Percentiles rank a stretch among this genome's conserved stretches.
Evolutionary conservation across 2,113 vertebrate species (phyloP).

Genomic region (Cettia cetti): DNA sequence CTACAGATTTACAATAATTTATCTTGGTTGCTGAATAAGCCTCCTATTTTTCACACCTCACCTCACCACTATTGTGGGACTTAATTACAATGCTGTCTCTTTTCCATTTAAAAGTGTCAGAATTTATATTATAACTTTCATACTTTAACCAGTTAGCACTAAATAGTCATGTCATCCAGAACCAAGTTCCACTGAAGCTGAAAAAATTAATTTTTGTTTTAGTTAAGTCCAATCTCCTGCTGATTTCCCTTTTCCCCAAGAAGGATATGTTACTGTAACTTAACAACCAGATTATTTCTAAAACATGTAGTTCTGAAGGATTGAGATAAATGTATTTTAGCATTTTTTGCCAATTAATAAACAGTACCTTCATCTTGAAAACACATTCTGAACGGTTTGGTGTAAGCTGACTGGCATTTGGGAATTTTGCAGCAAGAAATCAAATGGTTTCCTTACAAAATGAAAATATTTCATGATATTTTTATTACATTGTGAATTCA

Average conservation of each 20-base stretch:
- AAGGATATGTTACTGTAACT: not conserved
- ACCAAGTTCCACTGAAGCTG: slow-evolving; percentile 36
- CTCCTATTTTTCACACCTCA: slow-evolving; percentile 45
- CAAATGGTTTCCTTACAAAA: not conserved
- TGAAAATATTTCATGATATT: not conserved
- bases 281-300: not conserved
- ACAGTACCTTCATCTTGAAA: not conserved
- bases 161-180: slow-evolving; percentile 57
- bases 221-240: not conserved
- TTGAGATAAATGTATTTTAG: not conserved
- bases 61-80: not conserved
- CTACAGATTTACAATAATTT: slow-evolving; percentile 15
- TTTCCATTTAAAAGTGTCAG: slow-evolving; percentile 67
- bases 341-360: not conserved
- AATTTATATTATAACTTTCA: slow-evolving; percentile 64
- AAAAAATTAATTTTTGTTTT: slow-evolving; percentile 67
- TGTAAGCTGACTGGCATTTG: not conserved
- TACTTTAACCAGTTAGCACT: slow-evolving; percentile 49
- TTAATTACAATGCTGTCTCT: slow-evolving; percentile 64
- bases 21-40: slow-evolving; percentile 3
- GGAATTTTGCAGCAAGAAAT: not conserved
- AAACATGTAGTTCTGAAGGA: not conserved
- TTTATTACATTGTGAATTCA: not conserved
- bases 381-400: not conserved
- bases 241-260: slow-evolving; percentile 19